phyloP scores from a whole-genome alignment of 2,888 invertebrate species.

The Epinotia bilunana region DNA sequence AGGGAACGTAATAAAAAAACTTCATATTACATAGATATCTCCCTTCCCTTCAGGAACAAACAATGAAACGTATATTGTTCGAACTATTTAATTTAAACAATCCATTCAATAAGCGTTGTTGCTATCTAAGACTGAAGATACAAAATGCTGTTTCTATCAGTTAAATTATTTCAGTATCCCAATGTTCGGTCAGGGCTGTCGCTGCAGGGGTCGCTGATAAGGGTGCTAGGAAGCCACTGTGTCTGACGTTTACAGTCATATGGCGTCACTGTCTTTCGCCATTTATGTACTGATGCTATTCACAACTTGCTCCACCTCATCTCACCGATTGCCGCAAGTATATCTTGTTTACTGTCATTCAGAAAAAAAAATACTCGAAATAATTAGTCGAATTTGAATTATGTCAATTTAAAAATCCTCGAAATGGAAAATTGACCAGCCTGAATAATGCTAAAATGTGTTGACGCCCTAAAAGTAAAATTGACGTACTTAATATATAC shows the following conservation, averaged over 20 bases:
- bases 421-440: too few species aligned
- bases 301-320: background rate
- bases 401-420: too few species aligned
- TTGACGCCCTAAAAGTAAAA: too few species aligned
- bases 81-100: background rate
- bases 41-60: too few species aligned
- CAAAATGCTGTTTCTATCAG: background rate
- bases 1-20: too few species aligned
- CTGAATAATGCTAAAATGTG: too few species aligned
- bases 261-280: background rate
- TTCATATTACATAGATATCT: too few species aligned
- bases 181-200: background rate
- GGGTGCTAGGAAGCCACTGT: constrained; percentile 5
- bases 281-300: background rate
- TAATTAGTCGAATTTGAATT: too few species aligned
- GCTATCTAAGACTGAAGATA: background rate
- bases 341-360: background rate
- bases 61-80: too few species aligned
- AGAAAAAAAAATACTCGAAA: too few species aligned
- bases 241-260: constrained; percentile 1
- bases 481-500: too few species aligned
- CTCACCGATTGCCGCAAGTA: background rate
- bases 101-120: background rate
- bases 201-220: background rate
- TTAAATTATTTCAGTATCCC: background rate